Base-by-base conservation (phyloP, 2,888 invertebrate species). In the Drosophila acutilabella region DNA sequence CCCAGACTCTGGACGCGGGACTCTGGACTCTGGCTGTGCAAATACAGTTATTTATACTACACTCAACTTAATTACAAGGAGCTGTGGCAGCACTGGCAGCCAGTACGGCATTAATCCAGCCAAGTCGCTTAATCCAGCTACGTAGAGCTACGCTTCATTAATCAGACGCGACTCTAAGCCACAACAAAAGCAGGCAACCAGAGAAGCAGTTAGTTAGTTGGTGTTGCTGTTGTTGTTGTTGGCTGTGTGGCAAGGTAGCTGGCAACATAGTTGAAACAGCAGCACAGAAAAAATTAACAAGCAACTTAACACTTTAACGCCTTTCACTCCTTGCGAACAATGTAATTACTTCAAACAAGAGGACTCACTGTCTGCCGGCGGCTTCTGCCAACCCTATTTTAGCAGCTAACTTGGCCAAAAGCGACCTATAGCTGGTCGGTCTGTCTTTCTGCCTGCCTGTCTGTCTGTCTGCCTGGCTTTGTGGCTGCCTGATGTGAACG, bases 291-390 rank as follows among this genome's bases (percentile, higher is more conserved):
- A 89, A 86, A 87, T 89, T 86, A 85, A 89, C 88, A 89, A 89
- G 89, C 82, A 88, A 85, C 88, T 87, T 87, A 87, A 87, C 86
- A 86, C 86, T 86, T 86, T 89, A 86, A 89, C 86, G 89, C 86
- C 88, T 89, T 81, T 88, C 82, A 80, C 84, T 85, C 79, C 83
- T 86, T 67, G 82, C 78, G 88, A 84, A 85, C 85, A 87, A 85
- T 85, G 85, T 85, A 85, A 85, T 85, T 85, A 85, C 85, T 85
- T 87, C 79, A 82, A 85, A 80, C 76, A 80, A 76, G 79, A 71
- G 73, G 79, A 78, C 52, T 67, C 30, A 30, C 64, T 69, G 72
- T 23, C 50, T 20, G 36, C 48, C 33, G 48, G 2, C 48, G 38
- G 38, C 51, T 30, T 30, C n/a, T 44, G 54, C 50, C 30, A 33